These are phyloP conservation scores for Xenotilapia leptura DNA, from an alignment of 2,113 vertebrate genomes.

Conservation along the genomic window DNA sequence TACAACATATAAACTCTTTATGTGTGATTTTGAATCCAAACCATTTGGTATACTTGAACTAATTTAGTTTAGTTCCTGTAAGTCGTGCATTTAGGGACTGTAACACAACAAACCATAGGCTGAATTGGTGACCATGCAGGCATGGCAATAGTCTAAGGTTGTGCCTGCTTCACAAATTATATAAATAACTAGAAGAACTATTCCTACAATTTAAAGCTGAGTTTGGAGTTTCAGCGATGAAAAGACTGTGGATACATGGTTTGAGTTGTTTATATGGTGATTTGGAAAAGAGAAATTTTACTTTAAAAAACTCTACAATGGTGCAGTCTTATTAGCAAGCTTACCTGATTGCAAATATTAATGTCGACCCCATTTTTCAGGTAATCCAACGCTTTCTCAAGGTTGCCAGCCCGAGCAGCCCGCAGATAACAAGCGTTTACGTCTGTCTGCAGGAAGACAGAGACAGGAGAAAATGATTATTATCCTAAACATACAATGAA, in stretches of 20 bases:
- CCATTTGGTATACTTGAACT: background rate
- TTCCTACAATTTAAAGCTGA: background rate
- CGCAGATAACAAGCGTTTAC: conserved; percentile 94
- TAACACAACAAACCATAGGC: background rate
- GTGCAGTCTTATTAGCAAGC: background rate
- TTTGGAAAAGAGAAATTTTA: background rate
- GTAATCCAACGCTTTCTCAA: conserved; percentile 96
- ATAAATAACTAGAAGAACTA: background rate
- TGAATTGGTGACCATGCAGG: background rate
- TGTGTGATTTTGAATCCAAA: background rate
- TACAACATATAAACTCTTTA: background rate
- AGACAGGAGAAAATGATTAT: background rate
- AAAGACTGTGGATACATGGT: background rate
- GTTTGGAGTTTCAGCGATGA: background rate
- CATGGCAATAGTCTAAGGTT: background rate
- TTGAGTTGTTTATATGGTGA: background rate
- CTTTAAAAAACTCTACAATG: background rate
- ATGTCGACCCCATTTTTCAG: conserved; percentile 97
- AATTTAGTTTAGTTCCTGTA: background rate
- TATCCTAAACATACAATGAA: background rate
- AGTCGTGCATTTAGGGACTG: rapidly evolving
- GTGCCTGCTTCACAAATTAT: background rate
- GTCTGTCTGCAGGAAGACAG: conserved; percentile 79
- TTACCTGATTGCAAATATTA: conserved; percentile 97
- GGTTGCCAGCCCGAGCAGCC: conserved; percentile 91